These are phyloP conservation scores for Clytia hemisphaerica DNA, from an alignment of 30 jellyfish, hydroid and myxozoan genomes.

Conservation along the genomic window DNA sequence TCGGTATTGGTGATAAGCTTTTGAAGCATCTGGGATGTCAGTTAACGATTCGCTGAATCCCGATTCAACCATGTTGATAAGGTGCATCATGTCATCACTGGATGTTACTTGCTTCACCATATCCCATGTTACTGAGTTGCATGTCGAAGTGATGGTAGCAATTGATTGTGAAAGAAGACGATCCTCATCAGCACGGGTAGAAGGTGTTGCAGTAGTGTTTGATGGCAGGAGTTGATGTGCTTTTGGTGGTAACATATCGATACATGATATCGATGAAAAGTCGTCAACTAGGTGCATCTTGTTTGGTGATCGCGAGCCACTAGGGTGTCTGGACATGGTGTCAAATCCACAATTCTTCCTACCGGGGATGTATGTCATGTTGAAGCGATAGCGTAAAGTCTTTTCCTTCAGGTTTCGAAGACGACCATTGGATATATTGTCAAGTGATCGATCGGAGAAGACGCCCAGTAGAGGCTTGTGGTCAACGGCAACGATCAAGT, in stretches of 20 bases:
- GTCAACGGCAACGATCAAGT: slow-evolving; percentile 1
- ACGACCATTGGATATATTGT: slow-evolving; percentile 7
- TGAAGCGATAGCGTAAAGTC: slow-evolving; percentile 1
- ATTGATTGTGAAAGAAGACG: no score
- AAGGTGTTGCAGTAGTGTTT: no score
- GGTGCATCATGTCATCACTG: slow-evolving; percentile 12
- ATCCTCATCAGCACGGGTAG: no score
- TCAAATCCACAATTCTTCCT: no score
- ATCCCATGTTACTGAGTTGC: slow-evolving; percentile 3
- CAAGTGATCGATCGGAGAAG: slow-evolving; percentile 12
- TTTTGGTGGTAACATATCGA: no score
- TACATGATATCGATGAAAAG: no score
- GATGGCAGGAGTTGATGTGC: no score
- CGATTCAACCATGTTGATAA: neutral
- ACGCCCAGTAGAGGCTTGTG: slow-evolving; percentile 26
- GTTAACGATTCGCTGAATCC: neutral
- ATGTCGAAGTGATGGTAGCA: neutral
- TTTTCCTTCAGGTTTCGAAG: slow-evolving; percentile 19
- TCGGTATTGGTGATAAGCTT: neutral
- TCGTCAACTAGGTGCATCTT: no score
- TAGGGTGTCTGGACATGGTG: no score
- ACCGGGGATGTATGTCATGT: neutral
- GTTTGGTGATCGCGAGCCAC: no score
- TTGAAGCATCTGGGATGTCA: neutral
- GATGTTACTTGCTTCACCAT: slow-evolving; percentile 5